Evolutionary conservation across 2,888 invertebrate genomes (phyloP).

Genomic region (Disparrhopalites patrizii): DNA sequence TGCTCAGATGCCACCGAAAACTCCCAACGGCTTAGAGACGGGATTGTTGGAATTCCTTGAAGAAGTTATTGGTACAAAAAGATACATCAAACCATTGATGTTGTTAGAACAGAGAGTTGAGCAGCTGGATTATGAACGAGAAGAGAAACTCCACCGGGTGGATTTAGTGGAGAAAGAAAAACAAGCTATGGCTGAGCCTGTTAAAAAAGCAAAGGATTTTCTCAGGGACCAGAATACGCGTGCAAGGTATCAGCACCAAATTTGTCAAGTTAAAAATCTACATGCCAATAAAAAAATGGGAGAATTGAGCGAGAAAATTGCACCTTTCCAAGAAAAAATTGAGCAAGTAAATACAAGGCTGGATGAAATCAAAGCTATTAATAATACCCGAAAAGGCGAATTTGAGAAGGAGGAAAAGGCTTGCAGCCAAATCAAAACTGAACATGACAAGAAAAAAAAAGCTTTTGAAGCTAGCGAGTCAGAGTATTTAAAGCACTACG

Average conservation of each 20-base stretch:
- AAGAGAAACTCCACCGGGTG: conserved; percentile 78
- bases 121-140: conserved; percentile 65
- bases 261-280: conserved; percentile 36
- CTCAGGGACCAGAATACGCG: conserved; percentile 37
- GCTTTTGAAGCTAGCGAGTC: conserved; percentile 48
- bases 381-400: conserved; percentile 48
- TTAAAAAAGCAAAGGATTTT: conserved; percentile 53
- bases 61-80: conserved; percentile 90
- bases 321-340: conserved; percentile 57
- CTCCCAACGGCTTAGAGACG: conserved; percentile 70
- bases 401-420: conserved; percentile 42
- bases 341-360: conserved; percentile 57
- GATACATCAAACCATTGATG: conserved; percentile 65
- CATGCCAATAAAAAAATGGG: conserved; percentile 47
- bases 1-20: conserved; percentile 96
- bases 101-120: conserved; percentile 70
- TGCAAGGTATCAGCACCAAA: conserved; percentile 33
- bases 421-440: conserved; percentile 44
- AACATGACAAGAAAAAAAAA: conserved; percentile 51
- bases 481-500: conserved; percentile 40
- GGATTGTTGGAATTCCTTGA: conserved; percentile 98
- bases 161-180: conserved; percentile 78
- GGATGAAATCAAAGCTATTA: conserved; percentile 59
- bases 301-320: conserved; percentile 56
- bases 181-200: conserved; percentile 61